Percentiles rank a stretch among this genome's conserved stretches.
Conservation (phyloP, 2,888 invertebrate genomes). For the Sepiola atlantica region DNA sequence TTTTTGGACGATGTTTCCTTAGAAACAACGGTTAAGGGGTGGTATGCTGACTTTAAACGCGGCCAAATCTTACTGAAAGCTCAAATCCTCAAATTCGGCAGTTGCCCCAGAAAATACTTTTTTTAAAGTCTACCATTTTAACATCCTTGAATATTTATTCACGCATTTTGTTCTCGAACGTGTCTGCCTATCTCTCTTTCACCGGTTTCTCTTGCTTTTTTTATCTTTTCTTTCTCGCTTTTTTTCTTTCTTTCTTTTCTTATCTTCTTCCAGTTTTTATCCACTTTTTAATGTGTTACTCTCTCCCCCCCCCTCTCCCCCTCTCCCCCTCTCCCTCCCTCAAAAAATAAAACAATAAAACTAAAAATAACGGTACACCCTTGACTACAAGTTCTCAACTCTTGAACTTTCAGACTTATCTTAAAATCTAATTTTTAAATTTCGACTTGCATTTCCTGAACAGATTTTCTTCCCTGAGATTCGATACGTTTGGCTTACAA, state of each 20-base stretch:
- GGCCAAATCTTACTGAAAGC: too few species aligned
- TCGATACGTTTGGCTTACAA: not conserved
- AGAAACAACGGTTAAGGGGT: too few species aligned
- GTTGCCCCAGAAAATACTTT: too few species aligned
- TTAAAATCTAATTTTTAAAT: not conserved
- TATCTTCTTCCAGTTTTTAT: not conserved
- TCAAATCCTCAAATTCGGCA: too few species aligned
- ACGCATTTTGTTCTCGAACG: not conserved
- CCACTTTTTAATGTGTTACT: not conserved
- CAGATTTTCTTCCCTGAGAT: not conserved
- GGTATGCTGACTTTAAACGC: too few species aligned
- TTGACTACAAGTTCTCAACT: not conserved
- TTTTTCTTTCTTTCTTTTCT: not conserved
- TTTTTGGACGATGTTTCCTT: too few species aligned
- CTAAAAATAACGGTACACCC: too few species aligned
- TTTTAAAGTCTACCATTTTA: too few species aligned
- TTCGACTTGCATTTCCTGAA: not conserved
- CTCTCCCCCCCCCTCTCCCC: not conserved
- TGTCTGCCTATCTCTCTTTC: not conserved
- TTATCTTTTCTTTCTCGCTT: not conserved
- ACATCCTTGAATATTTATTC: not conserved
- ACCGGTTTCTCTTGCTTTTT: not conserved
- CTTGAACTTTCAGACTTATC: not conserved
- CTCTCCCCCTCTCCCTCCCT: not conserved
- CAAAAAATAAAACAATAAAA: too few species aligned